Evolutionary conservation across 2,888 invertebrate genomes (phyloP), one percentile per base, ranked within the genome.

Genomic region (Drosophila incognita): DNA sequence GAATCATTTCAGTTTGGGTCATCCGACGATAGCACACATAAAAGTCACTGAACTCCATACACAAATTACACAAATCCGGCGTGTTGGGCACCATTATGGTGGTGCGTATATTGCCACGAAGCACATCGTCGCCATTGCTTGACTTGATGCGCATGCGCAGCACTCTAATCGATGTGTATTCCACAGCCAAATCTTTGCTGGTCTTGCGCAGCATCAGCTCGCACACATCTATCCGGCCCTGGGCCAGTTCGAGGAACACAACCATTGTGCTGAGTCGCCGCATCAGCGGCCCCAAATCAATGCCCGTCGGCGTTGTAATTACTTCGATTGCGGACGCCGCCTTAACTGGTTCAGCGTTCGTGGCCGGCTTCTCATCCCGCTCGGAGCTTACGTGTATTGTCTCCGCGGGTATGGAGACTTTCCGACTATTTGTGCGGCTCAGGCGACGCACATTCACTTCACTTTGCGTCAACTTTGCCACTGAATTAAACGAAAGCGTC

Each of bases 321-420:
- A 60, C 21, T 21, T 56, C 60, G 2, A 2, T 42, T 11, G 15
- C 40, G 15, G 38, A 15, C 31, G 29, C 38, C 4, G 54, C 21
- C 2, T 31, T 71, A 0, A 61, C 13, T 10, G 48, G 66, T 8
- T 57, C 57, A 1, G 15, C 0, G 2, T 67, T 61, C 1, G 66
- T 15, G 2, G 21, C 74, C 51, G 49, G 84, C 70, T 90, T 90
- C 48, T 93, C 93, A 49, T 92, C 93, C 1, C 92, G 91, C 49
- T 93, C 93, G 0, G 93, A 93, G 57, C 93, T 93, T 3, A 91
- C 87, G 59, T 93, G 93, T 56, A 93, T 83, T 0, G 93, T 93
- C 78, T 93, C 93, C 58, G 91, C 92, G 0, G 93, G 93, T 31
- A 90, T 86, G 3, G 91, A 90, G 21, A 91, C 78, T 72, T 90